Conservation (phyloP, 2,113 vertebrate species). For the Ranitomeya variabilis region DNA sequence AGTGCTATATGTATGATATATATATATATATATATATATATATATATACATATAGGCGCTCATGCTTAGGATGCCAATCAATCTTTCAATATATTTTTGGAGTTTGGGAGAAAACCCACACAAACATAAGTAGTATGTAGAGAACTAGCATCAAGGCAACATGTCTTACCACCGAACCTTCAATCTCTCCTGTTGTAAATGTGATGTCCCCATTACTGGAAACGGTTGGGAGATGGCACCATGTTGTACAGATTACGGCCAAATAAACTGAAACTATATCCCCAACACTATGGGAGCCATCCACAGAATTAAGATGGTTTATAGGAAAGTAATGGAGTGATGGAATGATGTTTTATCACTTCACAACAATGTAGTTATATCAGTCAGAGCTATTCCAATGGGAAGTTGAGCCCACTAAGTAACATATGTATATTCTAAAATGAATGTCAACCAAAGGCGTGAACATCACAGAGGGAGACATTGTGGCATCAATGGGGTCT, state of each 20-base stretch:
- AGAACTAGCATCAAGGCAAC: too few species aligned
- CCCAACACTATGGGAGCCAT: not conserved
- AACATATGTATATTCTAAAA: not conserved
- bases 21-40: not conserved
- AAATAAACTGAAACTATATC: not conserved
- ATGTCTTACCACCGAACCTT: too few species aligned
- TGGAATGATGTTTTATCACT: not conserved
- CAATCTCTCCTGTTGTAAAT: not conserved
- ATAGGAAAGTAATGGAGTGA: not conserved
- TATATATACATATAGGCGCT: not conserved
- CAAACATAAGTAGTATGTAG: too few species aligned
- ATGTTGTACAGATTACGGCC: not conserved
- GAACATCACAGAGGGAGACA: too few species aligned
- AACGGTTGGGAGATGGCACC: not conserved
- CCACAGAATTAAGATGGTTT: not conserved
- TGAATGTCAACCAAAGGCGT: not conserved
- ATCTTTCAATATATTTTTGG: too few species aligned
- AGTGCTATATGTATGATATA: not conserved
- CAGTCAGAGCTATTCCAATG: not conserved
- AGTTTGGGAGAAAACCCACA: too few species aligned
- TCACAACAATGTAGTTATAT: not conserved
- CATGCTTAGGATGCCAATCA: too few species aligned
- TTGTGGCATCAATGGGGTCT: too few species aligned
- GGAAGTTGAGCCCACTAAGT: not conserved
- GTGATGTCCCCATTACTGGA: not conserved